phyloP scores from a whole-genome alignment of 64 coral and sea anemone species.

The Cladopsammia gracilis region DNA sequence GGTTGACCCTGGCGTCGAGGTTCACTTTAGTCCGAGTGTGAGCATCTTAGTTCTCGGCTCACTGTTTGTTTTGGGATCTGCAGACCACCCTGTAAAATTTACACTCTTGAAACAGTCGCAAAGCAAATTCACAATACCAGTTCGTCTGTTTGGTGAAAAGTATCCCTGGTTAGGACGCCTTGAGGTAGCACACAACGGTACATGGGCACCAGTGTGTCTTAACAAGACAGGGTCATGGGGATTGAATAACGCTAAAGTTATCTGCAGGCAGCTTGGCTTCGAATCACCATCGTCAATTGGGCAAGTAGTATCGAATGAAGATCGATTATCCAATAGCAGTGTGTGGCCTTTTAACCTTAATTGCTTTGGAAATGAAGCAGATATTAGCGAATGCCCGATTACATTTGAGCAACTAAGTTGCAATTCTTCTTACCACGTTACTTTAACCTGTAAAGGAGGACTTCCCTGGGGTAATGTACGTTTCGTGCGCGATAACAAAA shows the following conservation, averaged over 20 bases:
- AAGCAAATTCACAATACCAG: not conserved
- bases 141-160: slow-evolving; percentile 28
- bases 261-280: slow-evolving; percentile 32
- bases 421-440: not conserved
- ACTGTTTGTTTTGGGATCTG: slow-evolving; percentile 4
- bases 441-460: slow-evolving; percentile 19
- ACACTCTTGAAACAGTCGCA: not conserved
- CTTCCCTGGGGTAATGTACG: slow-evolving; percentile 83
- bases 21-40: not conserved
- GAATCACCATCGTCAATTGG: not conserved
- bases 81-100: slow-evolving; percentile 9
- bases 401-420: not conserved
- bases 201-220: slow-evolving; percentile 15
- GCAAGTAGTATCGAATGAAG: not conserved
- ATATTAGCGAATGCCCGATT: slow-evolving; percentile 47
- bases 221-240: not conserved
- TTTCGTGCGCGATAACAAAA: slow-evolving; percentile 35
- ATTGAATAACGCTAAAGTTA: slow-evolving; percentile 17
- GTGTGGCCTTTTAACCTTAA: not conserved
- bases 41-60: slow-evolving; percentile 47
- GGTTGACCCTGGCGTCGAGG: slow-evolving; percentile 23
- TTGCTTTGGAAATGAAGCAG: slow-evolving; percentile 75
- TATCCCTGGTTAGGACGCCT: slow-evolving; percentile 24
- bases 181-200: slow-evolving; percentile 10
- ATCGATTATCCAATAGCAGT: not conserved